Base-by-base conservation (phyloP, 2,888 invertebrate genomes). In the Drosophila anomelani region DNA sequence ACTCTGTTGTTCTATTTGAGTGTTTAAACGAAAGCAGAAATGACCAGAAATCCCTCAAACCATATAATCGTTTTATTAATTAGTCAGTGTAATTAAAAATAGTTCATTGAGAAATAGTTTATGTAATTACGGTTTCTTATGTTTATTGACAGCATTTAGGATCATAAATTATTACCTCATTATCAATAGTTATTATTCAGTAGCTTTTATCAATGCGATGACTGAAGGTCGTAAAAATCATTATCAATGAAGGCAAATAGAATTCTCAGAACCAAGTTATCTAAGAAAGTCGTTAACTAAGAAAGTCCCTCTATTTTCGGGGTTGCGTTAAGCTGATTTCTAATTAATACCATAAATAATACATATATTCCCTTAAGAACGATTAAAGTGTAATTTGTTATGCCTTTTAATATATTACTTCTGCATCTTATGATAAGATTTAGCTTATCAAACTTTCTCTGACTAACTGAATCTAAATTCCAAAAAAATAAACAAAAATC, bases 111-210 rank as follows among this genome's bases (percentile, higher is more conserved):
- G n/a, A 46, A 46, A 26, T n/a, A 47, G 26, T 47, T 20, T 20
- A 13, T 20, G 6, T 0, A 20, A 20, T 34, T 34, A 29, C 7
- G 7, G 7, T 29, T 23, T 23, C 23, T 23, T 23, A 23, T 23
- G 23, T 23, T 26, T 26, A 8, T 26, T 9, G 4, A 9, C 8
- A 10, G 10, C n/a, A 29, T 29, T 47, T 1, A n/a, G 29, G n/a
- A 29, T 29, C 26, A n/a, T 47, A 47, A 29, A 29, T 29, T 29
- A 47, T 29, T n/a, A 29, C 10, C 9, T 6, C 47, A 10, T n/a
- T 47, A 47, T 47, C 47, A 29, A 10, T 47, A 47, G 29, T 47
- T 47, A 47, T 47, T 47, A 47, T 47, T 29, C n/a, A 47, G 47
- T 29, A 10, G n/a, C 29, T 5, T 6, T 29, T 47, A 47, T 47